These are phyloP conservation scores for Meleagris gallopavo DNA, from an alignment of 2,113 vertebrate genomes.

Conservation along the genomic window DNA sequence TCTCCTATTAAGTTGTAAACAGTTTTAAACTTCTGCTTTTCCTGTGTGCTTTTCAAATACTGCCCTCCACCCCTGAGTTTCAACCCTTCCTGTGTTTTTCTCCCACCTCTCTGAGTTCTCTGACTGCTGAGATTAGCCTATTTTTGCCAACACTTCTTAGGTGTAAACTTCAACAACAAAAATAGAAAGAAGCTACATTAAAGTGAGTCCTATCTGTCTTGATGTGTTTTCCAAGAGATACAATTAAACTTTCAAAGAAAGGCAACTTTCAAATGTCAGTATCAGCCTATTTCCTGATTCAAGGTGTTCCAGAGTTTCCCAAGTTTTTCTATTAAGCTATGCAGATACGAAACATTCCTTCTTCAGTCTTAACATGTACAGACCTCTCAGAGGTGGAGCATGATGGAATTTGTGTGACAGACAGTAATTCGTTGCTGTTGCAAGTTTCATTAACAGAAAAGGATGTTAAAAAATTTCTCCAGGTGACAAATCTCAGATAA, in stretches of 20 bases:
- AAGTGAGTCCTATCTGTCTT: not conserved
- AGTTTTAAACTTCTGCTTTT: conserved; percentile 12
- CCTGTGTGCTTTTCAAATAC: not conserved
- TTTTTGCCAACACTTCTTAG: not conserved
- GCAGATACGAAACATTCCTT: conserved; percentile 40
- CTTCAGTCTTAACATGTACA: not conserved
- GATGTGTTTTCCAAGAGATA: not conserved
- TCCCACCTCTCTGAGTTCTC: not conserved
- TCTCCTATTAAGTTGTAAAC: not conserved
- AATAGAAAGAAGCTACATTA: not conserved
- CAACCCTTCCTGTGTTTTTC: not conserved
- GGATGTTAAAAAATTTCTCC: not conserved
- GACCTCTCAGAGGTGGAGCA: not conserved
- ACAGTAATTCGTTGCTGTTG: not conserved
- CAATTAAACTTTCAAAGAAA: not conserved
- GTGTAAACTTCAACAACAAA: not conserved
- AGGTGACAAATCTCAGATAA: not conserved
- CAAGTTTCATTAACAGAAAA: not conserved
- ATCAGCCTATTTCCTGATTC: not conserved
- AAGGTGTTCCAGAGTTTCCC: not conserved
- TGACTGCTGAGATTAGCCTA: not conserved
- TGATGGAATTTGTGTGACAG: not conserved
- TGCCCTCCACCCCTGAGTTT: not conserved
- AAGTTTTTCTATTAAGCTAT: conserved; percentile 7
- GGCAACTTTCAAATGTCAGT: not conserved